These are phyloP conservation scores for Prochilodus magdalenae DNA, from an alignment of 2,113 vertebrate species.

Conservation along the genomic window DNA sequence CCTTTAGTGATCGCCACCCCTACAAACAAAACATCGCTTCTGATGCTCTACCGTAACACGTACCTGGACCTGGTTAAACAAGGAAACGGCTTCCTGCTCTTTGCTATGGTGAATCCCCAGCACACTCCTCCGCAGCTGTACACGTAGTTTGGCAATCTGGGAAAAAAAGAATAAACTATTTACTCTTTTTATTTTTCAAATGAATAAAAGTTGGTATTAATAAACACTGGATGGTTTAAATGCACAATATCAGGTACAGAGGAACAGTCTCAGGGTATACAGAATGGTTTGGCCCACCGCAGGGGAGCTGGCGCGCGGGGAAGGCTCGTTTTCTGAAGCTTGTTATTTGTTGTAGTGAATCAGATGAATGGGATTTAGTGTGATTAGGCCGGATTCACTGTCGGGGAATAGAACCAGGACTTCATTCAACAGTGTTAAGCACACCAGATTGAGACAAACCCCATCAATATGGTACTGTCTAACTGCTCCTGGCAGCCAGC, in stretches of 20 bases:
- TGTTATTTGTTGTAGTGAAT: not conserved
- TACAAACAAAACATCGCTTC: too few relatives aligned
- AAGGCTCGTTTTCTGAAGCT: not conserved
- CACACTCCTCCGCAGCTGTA: constrained; percentile 92
- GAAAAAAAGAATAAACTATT: constrained; percentile 46
- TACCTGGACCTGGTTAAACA: constrained; percentile 82
- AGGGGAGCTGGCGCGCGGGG: not conserved
- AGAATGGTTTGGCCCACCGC: not conserved
- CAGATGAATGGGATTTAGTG: not conserved
- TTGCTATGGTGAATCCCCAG: constrained; percentile 86
- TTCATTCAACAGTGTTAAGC: not conserved
- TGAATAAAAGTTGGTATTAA: too few relatives aligned
- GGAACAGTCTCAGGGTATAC: too few relatives aligned
- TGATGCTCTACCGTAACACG: constrained; percentile 29
- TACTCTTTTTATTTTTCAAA: not conserved
- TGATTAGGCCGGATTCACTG: not conserved
- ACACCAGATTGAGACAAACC: not conserved
- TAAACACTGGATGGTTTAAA: too few relatives aligned
- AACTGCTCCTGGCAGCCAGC: not conserved
- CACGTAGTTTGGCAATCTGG: constrained; percentile 94
- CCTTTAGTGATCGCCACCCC: too few relatives aligned
- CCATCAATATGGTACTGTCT: not conserved
- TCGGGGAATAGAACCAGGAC: not conserved
- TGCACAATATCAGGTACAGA: too few relatives aligned
- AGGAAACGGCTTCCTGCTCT: constrained; percentile 83